Base-by-base conservation (phyloP, 2,113 vertebrate genomes). In the Muntiacus reevesi region DNA sequence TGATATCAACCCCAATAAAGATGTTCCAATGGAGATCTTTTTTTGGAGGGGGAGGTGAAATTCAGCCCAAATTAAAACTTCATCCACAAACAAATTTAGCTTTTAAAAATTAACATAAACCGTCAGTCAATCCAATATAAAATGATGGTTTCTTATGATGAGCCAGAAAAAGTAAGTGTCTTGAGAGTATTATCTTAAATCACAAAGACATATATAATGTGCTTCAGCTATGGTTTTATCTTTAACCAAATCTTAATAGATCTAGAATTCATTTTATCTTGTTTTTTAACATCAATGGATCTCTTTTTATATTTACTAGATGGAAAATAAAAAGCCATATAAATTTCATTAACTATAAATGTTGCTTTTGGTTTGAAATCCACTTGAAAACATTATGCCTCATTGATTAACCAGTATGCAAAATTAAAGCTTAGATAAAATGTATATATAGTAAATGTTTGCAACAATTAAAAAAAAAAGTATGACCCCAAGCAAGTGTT, bases 101-200 rank as follows among this genome's bases (percentile, higher is more conserved):
- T 59, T 30, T 82, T 76, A 96, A 82, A 90, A 71, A 76, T 91
- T 84, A 97, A 71, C 28, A n/a, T 64, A 79, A 94, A 23, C 21
- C 3, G 74, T 52, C 13, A 57, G 1, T 86, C 15, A 90, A 25
- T 83, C 17, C 15, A 84, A 59, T 43, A 89, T 64, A 91, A 59
- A 90, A 71, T 40, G 92, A 43, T 23, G 6, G 16, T 89, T 71
- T 57, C 47, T 87, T 71, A 33, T 59, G 13, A 93, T 60, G 7
- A 91, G 62, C 1, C 79, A 57, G 89, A 97, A 84, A 36, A 2
- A 92, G 2, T 0, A 82, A 87, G n/a, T 81, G 54, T 91, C 89
- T 78, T 96, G 59, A 96, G 21, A 78, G 0, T 43, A 83, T 25
- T 74, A 91, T 59, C 67, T 97, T 95, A 96, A 96, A 79, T 96